Evolutionary conservation across 1,140 invertebrate genomes (phyloP).

Genomic region (Reticulitermes speratus): DNA sequence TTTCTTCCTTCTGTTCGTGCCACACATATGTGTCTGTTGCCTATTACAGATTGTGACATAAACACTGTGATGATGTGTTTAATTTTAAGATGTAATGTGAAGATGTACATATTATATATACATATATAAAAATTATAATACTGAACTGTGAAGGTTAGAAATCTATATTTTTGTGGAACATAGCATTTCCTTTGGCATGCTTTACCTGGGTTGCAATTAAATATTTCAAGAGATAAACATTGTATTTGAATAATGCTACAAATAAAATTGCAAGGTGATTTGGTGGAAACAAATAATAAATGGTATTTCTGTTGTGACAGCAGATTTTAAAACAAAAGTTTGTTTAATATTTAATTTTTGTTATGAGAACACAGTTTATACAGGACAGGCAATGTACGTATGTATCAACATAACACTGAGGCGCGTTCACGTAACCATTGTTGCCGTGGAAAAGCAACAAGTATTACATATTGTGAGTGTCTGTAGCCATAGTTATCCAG

Average conservation of each 20-base stretch:
- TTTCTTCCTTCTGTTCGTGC: not conserved
- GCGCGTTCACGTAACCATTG: no score
- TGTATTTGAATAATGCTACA: constrained; percentile 1
- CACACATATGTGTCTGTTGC: not conserved
- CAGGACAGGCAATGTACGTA: no score
- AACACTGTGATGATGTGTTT: constrained; percentile 6
- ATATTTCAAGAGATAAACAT: not conserved
- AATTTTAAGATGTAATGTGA: constrained; percentile 2
- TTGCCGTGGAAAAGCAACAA: no score
- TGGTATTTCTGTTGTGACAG: constrained; percentile 12
- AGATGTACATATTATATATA: constrained; percentile 11
- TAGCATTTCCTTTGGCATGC: not conserved
- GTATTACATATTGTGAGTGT: no score
- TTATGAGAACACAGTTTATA: no score
- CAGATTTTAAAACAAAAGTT: not conserved
- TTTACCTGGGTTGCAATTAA: not conserved
- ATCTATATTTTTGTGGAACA: constrained; percentile 17
- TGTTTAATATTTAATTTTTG: not conserved
- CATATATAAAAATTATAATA: constrained; percentile 14
- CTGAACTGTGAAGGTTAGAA: constrained; percentile 12
- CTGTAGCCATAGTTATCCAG: no score
- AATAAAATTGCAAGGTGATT: constrained; percentile 8
- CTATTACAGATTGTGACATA: not conserved
- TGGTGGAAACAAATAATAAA: constrained; percentile 11
- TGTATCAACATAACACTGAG: no score